Conservation (phyloP, 2,888 invertebrate genomes). For the Pseudoips prasinana region DNA sequence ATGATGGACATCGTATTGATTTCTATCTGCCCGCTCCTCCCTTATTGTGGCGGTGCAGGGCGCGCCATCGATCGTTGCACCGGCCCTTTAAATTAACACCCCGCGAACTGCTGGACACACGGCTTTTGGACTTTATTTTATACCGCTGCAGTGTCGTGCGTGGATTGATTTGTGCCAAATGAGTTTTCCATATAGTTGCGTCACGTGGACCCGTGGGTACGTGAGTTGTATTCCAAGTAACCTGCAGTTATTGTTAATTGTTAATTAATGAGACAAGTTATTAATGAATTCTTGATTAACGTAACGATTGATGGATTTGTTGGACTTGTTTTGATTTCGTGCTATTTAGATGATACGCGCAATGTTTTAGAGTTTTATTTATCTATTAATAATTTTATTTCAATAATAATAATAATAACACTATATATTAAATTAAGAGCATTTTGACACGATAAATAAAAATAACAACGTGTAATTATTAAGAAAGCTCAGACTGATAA, state of each 20-base stretch:
- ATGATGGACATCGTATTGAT: conserved; percentile 83
- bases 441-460: too few species aligned
- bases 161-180: conserved; percentile 47
- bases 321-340: not conserved
- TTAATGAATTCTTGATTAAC: conserved; percentile 10
- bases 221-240: conserved; percentile 31
- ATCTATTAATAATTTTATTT: too few species aligned
- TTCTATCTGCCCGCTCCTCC: conserved; percentile 82
- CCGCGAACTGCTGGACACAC: conserved; percentile 59
- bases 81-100: conserved; percentile 58
- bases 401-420: too few species aligned
- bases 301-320: too few species aligned
- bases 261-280: conserved; percentile 33
- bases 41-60: conserved; percentile 77
- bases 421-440: too few species aligned
- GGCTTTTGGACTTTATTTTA: conserved; percentile 36
- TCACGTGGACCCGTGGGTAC: conserved; percentile 57
- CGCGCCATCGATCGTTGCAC: conserved; percentile 78
- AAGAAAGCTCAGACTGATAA: too few species aligned
- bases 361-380: too few species aligned
- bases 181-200: conserved; percentile 46
- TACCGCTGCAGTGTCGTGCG: conserved; percentile 41
- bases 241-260: conserved; percentile 39
- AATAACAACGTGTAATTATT: too few species aligned
- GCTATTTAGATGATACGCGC: too few species aligned